These are phyloP conservation scores for Macrotus californicus DNA, from an alignment of 2,113 vertebrate species.

Conservation along the genomic window DNA sequence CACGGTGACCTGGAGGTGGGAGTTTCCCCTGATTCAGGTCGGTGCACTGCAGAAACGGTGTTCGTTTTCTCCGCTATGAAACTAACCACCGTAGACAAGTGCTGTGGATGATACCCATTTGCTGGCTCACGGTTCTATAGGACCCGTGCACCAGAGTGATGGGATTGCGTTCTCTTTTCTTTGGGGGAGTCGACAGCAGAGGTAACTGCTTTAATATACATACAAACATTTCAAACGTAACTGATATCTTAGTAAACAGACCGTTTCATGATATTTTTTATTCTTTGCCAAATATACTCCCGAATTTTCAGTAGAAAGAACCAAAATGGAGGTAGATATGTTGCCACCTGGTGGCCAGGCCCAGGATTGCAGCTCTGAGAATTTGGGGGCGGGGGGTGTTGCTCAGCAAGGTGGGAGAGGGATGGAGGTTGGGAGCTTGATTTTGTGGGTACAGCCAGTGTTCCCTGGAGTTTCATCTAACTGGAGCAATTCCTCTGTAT, in stretches of 20 bases:
- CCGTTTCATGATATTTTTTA: not conserved
- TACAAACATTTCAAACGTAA: not conserved
- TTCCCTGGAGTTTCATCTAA: not conserved
- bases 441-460: not conserved
- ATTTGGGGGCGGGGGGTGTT: not conserved
- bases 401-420: not conserved
- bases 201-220: not conserved
- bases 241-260: not conserved
- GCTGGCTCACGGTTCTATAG: not conserved
- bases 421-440: not conserved
- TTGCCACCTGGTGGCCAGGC: not conserved
- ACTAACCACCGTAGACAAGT: not conserved
- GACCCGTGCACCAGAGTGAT: not conserved
- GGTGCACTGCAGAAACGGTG: not conserved
- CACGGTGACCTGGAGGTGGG: not conserved
- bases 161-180: not conserved
- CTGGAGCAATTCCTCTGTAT: not conserved
- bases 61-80: not conserved
- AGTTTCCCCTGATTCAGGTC: not conserved
- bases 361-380: not conserved
- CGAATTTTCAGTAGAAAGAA: not conserved
- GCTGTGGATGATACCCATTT: not conserved
- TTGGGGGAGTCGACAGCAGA: not conserved
- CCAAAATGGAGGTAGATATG: not conserved
- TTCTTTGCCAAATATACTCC: no score